Base-by-base conservation (phyloP, 2,797 vertebrate genomes). In the Hydrolagus colliei region DNA sequence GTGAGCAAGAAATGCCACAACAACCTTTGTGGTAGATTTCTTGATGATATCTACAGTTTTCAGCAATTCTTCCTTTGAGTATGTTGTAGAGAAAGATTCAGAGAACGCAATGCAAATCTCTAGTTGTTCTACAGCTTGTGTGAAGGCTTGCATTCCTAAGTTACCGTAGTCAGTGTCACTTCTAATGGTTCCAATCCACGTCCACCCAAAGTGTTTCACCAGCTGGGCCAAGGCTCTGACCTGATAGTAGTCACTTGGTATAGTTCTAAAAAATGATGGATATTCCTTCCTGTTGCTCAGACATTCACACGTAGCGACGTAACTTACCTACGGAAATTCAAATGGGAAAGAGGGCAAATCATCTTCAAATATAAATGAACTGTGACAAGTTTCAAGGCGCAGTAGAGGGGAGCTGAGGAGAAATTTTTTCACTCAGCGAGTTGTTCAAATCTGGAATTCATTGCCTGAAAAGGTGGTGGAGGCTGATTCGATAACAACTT, bases 161-260 rank as follows among this genome's bases (percentile, higher is more conserved):
- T 80, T 80, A 32, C 77, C 77, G 16, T 80, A 80, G 61, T 80
- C 77, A 32, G 63, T 80, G 22, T 80, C 77, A 27, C 77, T 80
- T n/a, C n/a, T 80, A 4, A 80, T 63, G 13, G 77, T 80, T 7
- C 77, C 77, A 14, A 80, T 65, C 77, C 77, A 80, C 2, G 11
- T 65, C 62, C 77, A 80, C 16, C 22, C 77, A 80, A 80, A 80
- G 1, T 27, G n/a, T 14, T 65, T 80, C 20, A 86, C 85, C 1
- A 86, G 68, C 11, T 86, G 77, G 0, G 77, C 77, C 77, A 80
- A 80, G 13, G 77, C 77, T 4, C n/a, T 80, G 6, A 62, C 61
- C 12, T 80, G 62, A 63, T 27, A 65, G 62, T 65, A 80, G 18
- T 80, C 77, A 16, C 77, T 80, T 20, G 77, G 61, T 27, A 80